Evolutionary conservation across 2,113 vertebrate species (phyloP).

Genomic region (Atractosteus spatula): DNA sequence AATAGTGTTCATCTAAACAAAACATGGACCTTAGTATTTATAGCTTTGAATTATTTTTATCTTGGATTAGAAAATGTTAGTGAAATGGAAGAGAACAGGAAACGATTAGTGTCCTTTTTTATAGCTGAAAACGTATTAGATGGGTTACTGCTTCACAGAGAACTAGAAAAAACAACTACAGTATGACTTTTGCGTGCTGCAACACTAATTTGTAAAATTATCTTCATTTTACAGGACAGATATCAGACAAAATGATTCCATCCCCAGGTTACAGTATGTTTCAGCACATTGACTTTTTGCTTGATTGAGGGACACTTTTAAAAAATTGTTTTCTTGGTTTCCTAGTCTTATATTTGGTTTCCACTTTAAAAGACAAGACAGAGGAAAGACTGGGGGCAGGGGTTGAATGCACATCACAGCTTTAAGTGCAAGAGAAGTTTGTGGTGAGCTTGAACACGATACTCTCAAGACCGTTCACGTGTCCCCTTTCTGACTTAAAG

Average conservation of each 20-base stretch:
- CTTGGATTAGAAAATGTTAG: too few species aligned
- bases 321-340: background rate
- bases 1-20: too few species aligned
- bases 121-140: too few species aligned
- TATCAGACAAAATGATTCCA: background rate
- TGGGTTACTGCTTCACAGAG: too few species aligned
- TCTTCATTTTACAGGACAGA: background rate
- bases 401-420: conserved; percentile 21
- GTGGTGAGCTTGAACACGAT: conserved; percentile 42
- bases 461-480: conserved; percentile 39
- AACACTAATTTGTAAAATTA: too few species aligned
- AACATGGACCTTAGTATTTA: too few species aligned
- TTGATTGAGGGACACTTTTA: background rate
- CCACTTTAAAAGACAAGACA: background rate
- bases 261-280: background rate
- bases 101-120: too few species aligned
- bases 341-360: background rate
- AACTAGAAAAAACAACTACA: too few species aligned
- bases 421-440: conserved; percentile 16
- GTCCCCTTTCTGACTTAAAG: conserved; percentile 39
- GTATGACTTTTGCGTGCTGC: too few species aligned
- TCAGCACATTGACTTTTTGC: background rate
- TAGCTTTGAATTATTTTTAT: too few species aligned
- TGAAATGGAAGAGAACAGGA: too few species aligned
- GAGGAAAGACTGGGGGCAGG: background rate